A percentile compares a stretch with the other conserved stretches of the same genome.
These are phyloP conservation scores for Sphinx pinastri DNA, from an alignment of 2,888 invertebrate genomes.

Conservation along the genomic window DNA sequence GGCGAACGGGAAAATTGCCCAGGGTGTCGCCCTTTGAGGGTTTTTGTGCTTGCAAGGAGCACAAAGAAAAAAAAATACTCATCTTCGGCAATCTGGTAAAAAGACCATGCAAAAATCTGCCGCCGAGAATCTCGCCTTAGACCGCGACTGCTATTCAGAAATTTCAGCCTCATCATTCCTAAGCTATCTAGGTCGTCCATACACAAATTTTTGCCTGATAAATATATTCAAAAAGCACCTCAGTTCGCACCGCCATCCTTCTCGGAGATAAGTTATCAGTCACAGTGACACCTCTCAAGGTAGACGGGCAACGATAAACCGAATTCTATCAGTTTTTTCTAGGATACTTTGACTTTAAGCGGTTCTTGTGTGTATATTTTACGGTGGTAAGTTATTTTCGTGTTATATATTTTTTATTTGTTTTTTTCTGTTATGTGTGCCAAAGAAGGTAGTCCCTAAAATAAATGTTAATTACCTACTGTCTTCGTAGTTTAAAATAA, in stretches of 20 bases:
- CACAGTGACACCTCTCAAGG: constrained; percentile 52
- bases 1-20: too few relatives aligned
- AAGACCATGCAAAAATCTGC: too few relatives aligned
- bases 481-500: too few relatives aligned
- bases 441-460: too few relatives aligned
- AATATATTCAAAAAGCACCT: constrained; percentile 17
- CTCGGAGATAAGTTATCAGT: constrained; percentile 43
- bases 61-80: too few relatives aligned
- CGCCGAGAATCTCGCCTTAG: too few relatives aligned
- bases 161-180: background rate
- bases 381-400: background rate
- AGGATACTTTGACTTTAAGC: background rate
- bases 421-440: background rate
- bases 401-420: background rate
- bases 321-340: constrained; percentile 29
- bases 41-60: too few relatives aligned
- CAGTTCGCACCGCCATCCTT: constrained; percentile 24
- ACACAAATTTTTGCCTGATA: background rate
- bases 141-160: background rate
- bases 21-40: too few relatives aligned
- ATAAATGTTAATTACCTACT: too few relatives aligned
- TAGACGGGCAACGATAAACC: constrained; percentile 41
- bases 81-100: too few relatives aligned
- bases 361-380: background rate
- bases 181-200: background rate